Evolutionary conservation across 2,888 invertebrate genomes (phyloP).

Genomic region (Rutpela maculata): DNA sequence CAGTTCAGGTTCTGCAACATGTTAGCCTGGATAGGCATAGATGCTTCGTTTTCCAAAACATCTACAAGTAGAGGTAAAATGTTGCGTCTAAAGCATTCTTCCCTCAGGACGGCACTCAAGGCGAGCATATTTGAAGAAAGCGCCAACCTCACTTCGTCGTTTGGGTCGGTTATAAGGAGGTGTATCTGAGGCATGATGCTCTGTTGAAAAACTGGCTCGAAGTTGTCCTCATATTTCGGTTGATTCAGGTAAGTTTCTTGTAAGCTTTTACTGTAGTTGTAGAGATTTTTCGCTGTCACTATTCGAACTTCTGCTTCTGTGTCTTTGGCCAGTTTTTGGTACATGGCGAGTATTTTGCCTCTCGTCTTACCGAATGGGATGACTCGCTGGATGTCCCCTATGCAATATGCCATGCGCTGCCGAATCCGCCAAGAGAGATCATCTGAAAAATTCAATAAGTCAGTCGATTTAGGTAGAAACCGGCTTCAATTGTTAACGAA

Average conservation of each 20-base stretch:
- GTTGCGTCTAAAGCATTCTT: slow-evolving; percentile 65
- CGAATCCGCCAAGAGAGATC: slow-evolving; percentile 68
- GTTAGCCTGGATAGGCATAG: slow-evolving; percentile 66
- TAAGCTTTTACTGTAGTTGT: slow-evolving; percentile 62
- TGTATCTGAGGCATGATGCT: slow-evolving; percentile 65
- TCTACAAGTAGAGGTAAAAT: slow-evolving; percentile 66
- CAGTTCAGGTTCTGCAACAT: slow-evolving; percentile 67
- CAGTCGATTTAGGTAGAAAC: too few relatives aligned
- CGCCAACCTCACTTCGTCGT: slow-evolving; percentile 64
- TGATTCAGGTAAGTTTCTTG: slow-evolving; percentile 61
- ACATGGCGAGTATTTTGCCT: slow-evolving; percentile 63
- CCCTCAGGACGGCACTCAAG: slow-evolving; percentile 62
- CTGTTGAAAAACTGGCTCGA: slow-evolving; percentile 65
- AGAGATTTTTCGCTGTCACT: slow-evolving; percentile 62
- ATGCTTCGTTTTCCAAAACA: slow-evolving; percentile 66
- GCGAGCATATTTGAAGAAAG: slow-evolving; percentile 65
- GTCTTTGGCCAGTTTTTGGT: slow-evolving; percentile 65
- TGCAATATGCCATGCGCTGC: slow-evolving; percentile 63
- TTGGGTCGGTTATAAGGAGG: slow-evolving; percentile 61
- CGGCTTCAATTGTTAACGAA: too few relatives aligned
- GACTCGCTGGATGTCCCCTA: slow-evolving; percentile 62
- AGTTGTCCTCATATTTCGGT: slow-evolving; percentile 55
- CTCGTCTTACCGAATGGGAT: slow-evolving; percentile 60
- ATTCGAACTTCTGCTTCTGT: slow-evolving; percentile 65
- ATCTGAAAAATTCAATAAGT: slow-evolving; percentile 56